Conservation (phyloP, 2,797 vertebrate genomes). For the Lepus townsendii region DNA sequence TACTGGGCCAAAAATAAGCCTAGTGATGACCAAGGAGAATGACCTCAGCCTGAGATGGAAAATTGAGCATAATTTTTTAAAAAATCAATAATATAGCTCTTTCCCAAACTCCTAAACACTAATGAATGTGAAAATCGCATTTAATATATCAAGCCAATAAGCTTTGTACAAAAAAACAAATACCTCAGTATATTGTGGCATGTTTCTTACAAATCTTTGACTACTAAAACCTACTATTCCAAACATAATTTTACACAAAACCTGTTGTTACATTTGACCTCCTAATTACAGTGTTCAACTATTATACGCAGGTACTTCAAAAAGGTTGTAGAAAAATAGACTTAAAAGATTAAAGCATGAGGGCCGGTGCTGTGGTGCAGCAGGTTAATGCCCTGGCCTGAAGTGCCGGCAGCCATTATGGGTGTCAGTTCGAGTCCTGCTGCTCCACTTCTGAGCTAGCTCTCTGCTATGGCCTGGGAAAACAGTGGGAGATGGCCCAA, state of each 20-base stretch:
- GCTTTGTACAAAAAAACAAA: conserved; percentile 44
- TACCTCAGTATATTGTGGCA: background rate
- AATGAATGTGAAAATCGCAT: background rate
- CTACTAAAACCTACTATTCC: background rate
- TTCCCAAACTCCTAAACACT: conserved; percentile 34
- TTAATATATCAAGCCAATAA: background rate
- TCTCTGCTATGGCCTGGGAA: too few species aligned
- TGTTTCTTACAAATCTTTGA: background rate
- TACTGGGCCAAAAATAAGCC: background rate
- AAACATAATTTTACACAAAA: conserved; percentile 18
- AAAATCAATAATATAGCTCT: background rate
- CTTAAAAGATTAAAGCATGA: too few species aligned
- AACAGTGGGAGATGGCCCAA: too few species aligned
- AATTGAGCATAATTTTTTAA: background rate
- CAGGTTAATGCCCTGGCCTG: too few species aligned
- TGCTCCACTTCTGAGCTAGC: too few species aligned
- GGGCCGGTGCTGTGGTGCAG: too few species aligned
- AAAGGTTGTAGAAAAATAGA: too few species aligned
- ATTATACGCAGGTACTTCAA: background rate
- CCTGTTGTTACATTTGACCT: conserved; percentile 30
- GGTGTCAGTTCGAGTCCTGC: too few species aligned
- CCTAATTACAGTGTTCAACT: background rate
- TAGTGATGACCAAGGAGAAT: background rate
- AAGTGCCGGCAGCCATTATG: too few species aligned
- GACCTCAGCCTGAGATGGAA: background rate